Base-by-base conservation (phyloP, 1,140 invertebrate genomes). In the Drosophila bipectinata region DNA sequence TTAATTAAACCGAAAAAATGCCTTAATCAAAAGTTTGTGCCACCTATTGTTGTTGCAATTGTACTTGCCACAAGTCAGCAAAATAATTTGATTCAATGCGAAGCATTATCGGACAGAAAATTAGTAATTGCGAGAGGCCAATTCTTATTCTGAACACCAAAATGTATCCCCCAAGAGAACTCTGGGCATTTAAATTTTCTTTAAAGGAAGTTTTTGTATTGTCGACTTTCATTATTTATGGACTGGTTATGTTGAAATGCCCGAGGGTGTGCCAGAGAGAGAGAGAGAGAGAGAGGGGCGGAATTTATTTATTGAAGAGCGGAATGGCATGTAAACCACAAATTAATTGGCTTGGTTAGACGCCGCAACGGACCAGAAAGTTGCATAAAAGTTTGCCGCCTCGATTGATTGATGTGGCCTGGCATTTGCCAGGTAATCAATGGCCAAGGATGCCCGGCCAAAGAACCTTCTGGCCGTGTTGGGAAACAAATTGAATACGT, bases 291-390 rank as follows among this genome's bases (percentile, higher is more conserved):
- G 8, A 9, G 32, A 47, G 32, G 49, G 53, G 32, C 34, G 55
- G 34, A 30, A 59, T 79, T 79, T 77, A 78, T 79, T 79, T 75
- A 79, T 79, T 80, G 64, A 56, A 59, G 63, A 59, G 59, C 53
- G 69, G 51, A 59, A 75, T 64, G 57, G 66, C 64, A 80, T 79
- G 77, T 80, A 80, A 77, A 80, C 77, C 77, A 57, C 77, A 80
- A 80, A 80, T 80, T 80, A 80, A 80, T 80, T 80, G 77, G 64
- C 66, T 80, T 75, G 77, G 77, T 79, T 79, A 75, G 77, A 75
- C 63, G 44, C 54, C 54, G 63, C 71, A 75, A 75, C 58, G 77
- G 58, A 60, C 64, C 69, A 75, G 58, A 76, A 76, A 76, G 72
- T 68, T 76, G 72, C 44, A 76, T 62, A 54, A 73, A 79, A 79